A percentile compares a stretch with the other conserved stretches of the same genome.
phyloP scores from a whole-genome alignment of 2,113 vertebrate species.

The Orientallactaga bullata region DNA sequence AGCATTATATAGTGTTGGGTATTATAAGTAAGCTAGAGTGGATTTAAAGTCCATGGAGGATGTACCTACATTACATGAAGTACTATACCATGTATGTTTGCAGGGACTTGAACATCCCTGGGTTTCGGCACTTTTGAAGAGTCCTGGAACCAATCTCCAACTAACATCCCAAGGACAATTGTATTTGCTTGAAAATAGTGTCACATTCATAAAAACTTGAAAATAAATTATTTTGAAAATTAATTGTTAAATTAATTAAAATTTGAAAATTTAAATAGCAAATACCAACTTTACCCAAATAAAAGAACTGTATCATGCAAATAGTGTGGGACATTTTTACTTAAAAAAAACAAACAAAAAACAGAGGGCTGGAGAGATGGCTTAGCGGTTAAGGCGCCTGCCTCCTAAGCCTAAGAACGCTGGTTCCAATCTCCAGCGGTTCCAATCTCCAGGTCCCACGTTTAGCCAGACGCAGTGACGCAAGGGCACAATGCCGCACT shows the following conservation, averaged over 20 bases:
- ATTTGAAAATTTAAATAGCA: not conserved
- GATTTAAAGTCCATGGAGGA: not conserved
- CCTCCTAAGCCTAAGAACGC: too few relatives aligned
- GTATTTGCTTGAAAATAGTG: not conserved
- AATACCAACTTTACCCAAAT: slow-evolving; percentile 30
- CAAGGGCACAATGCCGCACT: too few relatives aligned
- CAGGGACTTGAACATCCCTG: not conserved
- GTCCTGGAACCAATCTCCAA: not conserved
- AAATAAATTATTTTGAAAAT: not conserved
- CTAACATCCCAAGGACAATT: not conserved
- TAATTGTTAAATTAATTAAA: too few relatives aligned
- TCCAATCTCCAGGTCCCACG: too few relatives aligned
- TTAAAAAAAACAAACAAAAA: not conserved
- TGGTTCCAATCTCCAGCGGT: too few relatives aligned
- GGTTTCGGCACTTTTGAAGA: not conserved
- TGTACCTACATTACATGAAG: not conserved
- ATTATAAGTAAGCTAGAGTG: not conserved
- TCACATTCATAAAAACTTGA: not conserved
- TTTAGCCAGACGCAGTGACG: too few relatives aligned
- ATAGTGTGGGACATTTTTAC: not conserved
- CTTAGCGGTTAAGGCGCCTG: too few relatives aligned
- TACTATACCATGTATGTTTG: not conserved
- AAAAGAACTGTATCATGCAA: not conserved
- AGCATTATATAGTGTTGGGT: not conserved
- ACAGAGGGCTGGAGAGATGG: too few relatives aligned